Evolutionary conservation across 2,888 invertebrate species (phyloP).

Genomic region (Drymonia ruficornis): DNA sequence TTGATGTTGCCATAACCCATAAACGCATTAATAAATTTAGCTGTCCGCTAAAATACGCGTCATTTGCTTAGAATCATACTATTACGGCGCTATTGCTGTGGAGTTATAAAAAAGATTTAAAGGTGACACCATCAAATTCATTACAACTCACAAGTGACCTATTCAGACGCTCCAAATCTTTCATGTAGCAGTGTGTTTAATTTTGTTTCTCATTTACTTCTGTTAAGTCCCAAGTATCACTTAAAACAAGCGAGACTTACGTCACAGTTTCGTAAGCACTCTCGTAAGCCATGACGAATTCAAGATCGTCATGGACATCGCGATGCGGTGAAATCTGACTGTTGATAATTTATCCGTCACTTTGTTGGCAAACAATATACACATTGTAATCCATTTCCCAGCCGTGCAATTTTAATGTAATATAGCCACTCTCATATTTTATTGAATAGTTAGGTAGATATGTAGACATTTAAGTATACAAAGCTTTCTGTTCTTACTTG

Average conservation of each 20-base stretch:
- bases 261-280: conserved; percentile 52
- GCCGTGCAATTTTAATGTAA: conserved; percentile 4
- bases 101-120: neutral
- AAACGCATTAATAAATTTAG: conserved; percentile 4
- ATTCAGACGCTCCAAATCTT: too few species aligned
- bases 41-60: neutral
- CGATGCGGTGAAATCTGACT: conserved; percentile 33
- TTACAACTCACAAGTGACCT: too few species aligned
- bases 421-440: conserved; percentile 10
- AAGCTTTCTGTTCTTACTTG: neutral
- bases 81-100: neutral
- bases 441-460: conserved; percentile 1
- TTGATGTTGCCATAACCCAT: conserved; percentile 45
- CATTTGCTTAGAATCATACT: neutral
- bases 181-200: conserved; percentile 5
- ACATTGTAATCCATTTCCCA: conserved; percentile 16
- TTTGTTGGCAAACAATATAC: conserved; percentile 23
- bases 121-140: neutral
- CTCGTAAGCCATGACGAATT: conserved; percentile 49
- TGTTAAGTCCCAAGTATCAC: conserved; percentile 6
- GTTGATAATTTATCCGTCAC: conserved; percentile 41
- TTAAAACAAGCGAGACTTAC: conserved; percentile 43
- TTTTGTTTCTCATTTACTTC: conserved; percentile 13
- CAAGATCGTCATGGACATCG: conserved; percentile 41
- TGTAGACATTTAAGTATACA: neutral